These are phyloP conservation scores for Heliothis peltigera DNA, from an alignment of 2,888 invertebrate genomes.

Conservation along the genomic window DNA sequence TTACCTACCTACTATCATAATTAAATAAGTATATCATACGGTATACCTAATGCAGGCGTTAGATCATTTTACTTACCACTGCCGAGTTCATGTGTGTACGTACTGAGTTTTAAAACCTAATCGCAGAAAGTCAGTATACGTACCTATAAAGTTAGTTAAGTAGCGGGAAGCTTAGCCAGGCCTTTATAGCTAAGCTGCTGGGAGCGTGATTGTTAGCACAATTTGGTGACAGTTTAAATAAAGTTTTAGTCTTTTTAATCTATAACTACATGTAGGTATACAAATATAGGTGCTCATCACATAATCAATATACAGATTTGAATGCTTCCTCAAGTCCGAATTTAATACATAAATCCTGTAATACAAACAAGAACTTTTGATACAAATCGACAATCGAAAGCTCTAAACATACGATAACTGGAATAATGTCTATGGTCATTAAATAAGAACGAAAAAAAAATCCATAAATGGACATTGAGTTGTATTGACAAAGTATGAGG, in stretches of 20 bases:
- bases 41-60: constrained; percentile 39
- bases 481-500: constrained; percentile 60
- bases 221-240: constrained; percentile 51
- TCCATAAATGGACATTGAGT: constrained; percentile 7
- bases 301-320: constrained; percentile 28
- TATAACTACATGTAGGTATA: constrained; percentile 49
- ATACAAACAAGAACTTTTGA: constrained; percentile 32
- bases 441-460: constrained; percentile 5
- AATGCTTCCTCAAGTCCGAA: constrained; percentile 62
- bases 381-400: constrained; percentile 18
- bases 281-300: constrained; percentile 50
- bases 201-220: constrained; percentile 72
- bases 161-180: constrained; percentile 75
- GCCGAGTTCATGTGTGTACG: constrained; percentile 21
- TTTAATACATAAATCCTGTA: constrained; percentile 37
- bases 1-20: constrained; percentile 30
- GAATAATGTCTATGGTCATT: constrained; percentile 30
- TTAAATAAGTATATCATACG: constrained; percentile 7
- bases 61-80: constrained; percentile 54
- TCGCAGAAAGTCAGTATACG: constrained; percentile 44
- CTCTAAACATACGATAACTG: constrained; percentile 33
- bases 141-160: constrained; percentile 53
- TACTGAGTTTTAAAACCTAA: constrained; percentile 17
- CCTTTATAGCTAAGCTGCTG: constrained; percentile 68
- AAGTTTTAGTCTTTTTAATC: constrained; percentile 37